Evolutionary conservation across 2,113 vertebrate species (phyloP), one percentile per base, ranked within the genome.

Genomic region (Oostethus manadensis): DNA sequence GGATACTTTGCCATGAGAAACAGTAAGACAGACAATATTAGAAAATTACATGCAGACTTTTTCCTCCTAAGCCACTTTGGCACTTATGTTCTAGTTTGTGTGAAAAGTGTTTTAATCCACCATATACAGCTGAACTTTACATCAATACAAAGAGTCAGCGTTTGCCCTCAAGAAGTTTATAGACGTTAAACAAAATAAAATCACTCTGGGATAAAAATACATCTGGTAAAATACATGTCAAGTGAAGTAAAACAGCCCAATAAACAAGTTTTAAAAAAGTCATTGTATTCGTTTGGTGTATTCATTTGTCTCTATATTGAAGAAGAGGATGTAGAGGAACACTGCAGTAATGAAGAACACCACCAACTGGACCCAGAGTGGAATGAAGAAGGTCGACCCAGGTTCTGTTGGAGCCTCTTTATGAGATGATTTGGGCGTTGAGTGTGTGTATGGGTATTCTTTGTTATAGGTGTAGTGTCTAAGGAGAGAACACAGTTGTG

Each of bases 281-380:
- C 77, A 90, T 38, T 82, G 59, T 10, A 90, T 58, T 21, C 23
- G 69, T 79, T 77, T 70, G 47, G 84, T 18, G 26, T 83, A 62
- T 14, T 77, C 76, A 5, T 71, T 75, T 22, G 71, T 43, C 78
- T 90, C 89, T 85, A 90, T 88, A 43, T 16, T 87, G 42, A 79
- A 68, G 64, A 88, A 86, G 45, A 90, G 66, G 1, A 88, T 51
- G 68, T 87, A 84, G 23, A 90, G 81, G 57, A 90, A 74, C 43
- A 43, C 66, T 0, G 70, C 82, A 33, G 88, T 22, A 1, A 66
- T 50, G 49, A 88, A 58, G 72, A 90, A 90, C 48, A 88, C 66
- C 54, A 86, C 10, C 4, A 89, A 65, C 80, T 89, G 84, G 23
- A 89, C 26, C 89, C 89, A 90, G 1, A 84, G 44, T 0, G 88